These are phyloP conservation scores for Caenorhabditis doughertyi DNA, from an alignment of 2,888 invertebrate genomes.

Conservation along the genomic window DNA sequence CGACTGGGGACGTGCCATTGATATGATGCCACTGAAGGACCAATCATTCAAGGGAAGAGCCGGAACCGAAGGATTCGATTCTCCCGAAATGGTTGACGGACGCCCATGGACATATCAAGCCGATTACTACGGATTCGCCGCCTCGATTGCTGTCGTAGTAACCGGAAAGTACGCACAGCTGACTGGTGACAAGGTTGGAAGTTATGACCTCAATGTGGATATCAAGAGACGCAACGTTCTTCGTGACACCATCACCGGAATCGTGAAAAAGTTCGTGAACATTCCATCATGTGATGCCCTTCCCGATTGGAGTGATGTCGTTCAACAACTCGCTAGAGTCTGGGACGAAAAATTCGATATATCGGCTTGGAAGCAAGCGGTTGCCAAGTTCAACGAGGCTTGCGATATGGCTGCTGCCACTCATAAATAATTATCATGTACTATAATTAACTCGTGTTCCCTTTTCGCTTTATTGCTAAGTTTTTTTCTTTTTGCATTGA, in stretches of 20 bases:
- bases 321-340: constrained; percentile 4
- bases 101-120: constrained; percentile 91
- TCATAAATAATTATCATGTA: constrained; percentile 21
- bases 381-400: constrained; percentile 56
- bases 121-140: constrained; percentile 92
- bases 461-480: background rate
- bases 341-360: constrained; percentile 48
- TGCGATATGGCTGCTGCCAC: constrained; percentile 38
- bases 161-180: constrained; percentile 91
- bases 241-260: constrained; percentile 87
- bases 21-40: constrained; percentile 87
- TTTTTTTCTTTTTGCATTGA: background rate
- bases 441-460: constrained; percentile 6
- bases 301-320: constrained; percentile 86
- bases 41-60: constrained; percentile 85
- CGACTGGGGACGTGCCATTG: constrained; percentile 95
- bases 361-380: constrained; percentile 40
- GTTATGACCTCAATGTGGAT: constrained; percentile 73
- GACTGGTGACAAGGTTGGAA: constrained; percentile 34
- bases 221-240: constrained; percentile 84
- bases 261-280: constrained; percentile 91
- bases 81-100: constrained; percentile 90
- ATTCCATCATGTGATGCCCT: constrained; percentile 89
- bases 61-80: constrained; percentile 85
- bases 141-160: constrained; percentile 91